Evolutionary conservation across 2,888 invertebrate species (phyloP).

Genomic region (Meloe dianella): DNA sequence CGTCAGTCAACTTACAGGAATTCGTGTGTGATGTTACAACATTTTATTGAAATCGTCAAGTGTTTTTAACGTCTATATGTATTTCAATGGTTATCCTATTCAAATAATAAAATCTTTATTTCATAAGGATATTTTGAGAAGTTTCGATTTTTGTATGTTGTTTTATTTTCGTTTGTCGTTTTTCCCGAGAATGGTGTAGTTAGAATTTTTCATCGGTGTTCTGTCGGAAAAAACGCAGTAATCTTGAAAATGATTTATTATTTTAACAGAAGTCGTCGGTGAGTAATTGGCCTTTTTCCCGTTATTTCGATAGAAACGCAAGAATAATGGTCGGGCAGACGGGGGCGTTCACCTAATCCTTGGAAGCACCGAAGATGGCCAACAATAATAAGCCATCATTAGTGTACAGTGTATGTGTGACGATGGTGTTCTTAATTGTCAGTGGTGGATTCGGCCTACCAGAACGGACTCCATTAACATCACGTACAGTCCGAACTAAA

Average conservation of each 20-base stretch:
- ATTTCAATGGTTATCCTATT: not conserved
- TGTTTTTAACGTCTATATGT: constrained; percentile 12
- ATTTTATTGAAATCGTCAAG: constrained; percentile 17
- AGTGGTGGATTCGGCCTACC: constrained; percentile 45
- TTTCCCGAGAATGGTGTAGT: not conserved
- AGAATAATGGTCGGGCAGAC: constrained; percentile 12
- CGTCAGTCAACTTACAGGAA: constrained; percentile 56
- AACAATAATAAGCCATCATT: constrained; percentile 17
- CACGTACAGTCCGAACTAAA: constrained; percentile 85
- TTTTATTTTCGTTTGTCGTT: not conserved
- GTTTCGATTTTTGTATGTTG: not conserved
- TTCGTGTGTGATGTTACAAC: constrained; percentile 40
- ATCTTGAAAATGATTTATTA: not conserved
- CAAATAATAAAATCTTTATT: not conserved
- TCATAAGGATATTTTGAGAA: not conserved
- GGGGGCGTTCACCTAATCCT: constrained; percentile 14
- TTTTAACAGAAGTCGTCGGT: not conserved
- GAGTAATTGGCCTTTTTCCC: not conserved
- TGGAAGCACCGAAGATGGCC: constrained; percentile 19
- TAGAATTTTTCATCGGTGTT: not conserved
- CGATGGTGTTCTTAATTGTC: constrained; percentile 20
- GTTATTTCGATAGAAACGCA: not conserved
- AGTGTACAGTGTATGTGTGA: constrained; percentile 27
- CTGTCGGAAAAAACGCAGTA: not conserved
- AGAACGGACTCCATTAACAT: constrained; percentile 66